Evolutionary conservation across 2,888 invertebrate species (phyloP).

Genomic region (Habroteleia sp.): DNA sequence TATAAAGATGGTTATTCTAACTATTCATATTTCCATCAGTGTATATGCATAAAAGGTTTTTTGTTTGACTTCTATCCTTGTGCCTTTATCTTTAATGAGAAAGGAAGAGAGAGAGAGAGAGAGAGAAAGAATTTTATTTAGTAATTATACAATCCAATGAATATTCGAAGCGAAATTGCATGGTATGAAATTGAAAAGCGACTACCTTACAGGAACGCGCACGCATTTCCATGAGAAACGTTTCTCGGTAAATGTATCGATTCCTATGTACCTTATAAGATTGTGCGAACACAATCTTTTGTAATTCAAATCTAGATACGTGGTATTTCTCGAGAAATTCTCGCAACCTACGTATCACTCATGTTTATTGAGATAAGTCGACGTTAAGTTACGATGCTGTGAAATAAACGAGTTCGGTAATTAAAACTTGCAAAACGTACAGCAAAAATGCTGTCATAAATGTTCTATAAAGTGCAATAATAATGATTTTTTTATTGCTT

Average conservation of each 20-base stretch:
- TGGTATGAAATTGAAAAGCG: neutral
- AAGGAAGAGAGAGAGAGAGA: too few species aligned
- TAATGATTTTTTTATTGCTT: too few species aligned
- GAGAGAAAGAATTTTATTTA: conserved; percentile 10
- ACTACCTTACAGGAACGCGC: conserved; percentile 9
- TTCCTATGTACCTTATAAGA: conserved; percentile 38
- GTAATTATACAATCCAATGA: conserved; percentile 1
- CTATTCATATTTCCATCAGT: too few species aligned
- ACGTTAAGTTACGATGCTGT: conserved; percentile 5
- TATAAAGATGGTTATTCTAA: too few species aligned
- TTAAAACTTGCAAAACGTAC: too few species aligned
- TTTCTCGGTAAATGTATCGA: conserved; percentile 43
- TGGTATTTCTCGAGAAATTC: conserved; percentile 43
- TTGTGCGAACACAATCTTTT: conserved; percentile 33
- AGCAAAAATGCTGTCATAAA: too few species aligned
- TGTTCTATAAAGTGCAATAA: too few species aligned
- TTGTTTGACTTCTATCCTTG: too few species aligned
- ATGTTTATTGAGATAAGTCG: conserved; percentile 27
- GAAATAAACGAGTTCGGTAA: conserved; percentile 26
- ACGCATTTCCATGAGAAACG: conserved; percentile 30
- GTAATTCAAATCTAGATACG: conserved; percentile 46
- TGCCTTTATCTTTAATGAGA: too few species aligned
- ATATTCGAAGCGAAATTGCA: conserved; percentile 4
- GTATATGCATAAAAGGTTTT: too few species aligned
- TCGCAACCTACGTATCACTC: conserved; percentile 33